phyloP scores from a whole-genome alignment of 2,888 invertebrate species.

The Apamea crenata region DNA sequence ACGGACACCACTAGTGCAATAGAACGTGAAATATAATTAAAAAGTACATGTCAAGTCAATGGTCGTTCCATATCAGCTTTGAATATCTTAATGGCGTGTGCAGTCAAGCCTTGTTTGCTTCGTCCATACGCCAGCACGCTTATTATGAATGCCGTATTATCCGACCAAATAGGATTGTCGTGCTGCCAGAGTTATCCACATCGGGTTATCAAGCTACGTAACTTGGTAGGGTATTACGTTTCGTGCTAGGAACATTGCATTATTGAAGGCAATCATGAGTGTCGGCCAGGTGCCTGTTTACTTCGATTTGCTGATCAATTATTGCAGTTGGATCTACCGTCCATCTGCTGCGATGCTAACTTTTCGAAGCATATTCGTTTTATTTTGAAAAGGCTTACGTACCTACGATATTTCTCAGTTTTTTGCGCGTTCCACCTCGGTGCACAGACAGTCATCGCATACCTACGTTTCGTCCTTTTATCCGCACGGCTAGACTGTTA shows the following conservation, averaged over 20 bases:
- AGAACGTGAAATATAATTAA: conserved; percentile 73
- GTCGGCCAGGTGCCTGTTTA: conserved; percentile 83
- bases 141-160: conserved; percentile 75
- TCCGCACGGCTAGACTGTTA: conserved; percentile 14
- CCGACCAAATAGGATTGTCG: conserved; percentile 68
- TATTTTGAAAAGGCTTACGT: conserved; percentile 58
- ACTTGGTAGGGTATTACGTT: conserved; percentile 75
- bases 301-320: conserved; percentile 86
- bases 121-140: conserved; percentile 74
- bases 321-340: conserved; percentile 74
- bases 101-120: conserved; percentile 83
- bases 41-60: conserved; percentile 78
- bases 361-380: conserved; percentile 49
- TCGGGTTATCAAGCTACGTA: conserved; percentile 56
- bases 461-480: conserved; percentile 15
- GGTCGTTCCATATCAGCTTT: conserved; percentile 75
- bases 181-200: conserved; percentile 44
- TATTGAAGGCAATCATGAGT: conserved; percentile 85
- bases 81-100: conserved; percentile 85
- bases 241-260: conserved; percentile 83
- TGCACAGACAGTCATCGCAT: conserved; percentile 12
- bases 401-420: conserved; percentile 21
- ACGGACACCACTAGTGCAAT: conserved; percentile 63
- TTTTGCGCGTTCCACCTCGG: conserved; percentile 22
- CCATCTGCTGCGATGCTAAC: conserved; percentile 65